Base-by-base conservation (phyloP, 1,140 invertebrate genomes). In the Pantala flavescens region DNA sequence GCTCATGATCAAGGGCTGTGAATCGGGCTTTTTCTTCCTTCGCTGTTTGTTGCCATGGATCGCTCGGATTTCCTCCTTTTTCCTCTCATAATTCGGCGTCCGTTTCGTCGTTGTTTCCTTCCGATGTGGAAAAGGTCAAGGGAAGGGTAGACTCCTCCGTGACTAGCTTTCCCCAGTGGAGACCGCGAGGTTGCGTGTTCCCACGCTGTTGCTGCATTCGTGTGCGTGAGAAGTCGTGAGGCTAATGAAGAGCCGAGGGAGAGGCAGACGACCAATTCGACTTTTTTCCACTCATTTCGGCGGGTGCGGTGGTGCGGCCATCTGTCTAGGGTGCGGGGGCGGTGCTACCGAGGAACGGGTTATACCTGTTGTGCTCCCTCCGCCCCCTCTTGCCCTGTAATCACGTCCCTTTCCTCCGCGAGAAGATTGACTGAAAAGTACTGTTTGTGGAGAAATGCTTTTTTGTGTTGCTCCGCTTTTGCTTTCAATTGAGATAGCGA, bases 241-340 rank as follows among this genome's bases (percentile, higher is more conserved):
- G 28, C 28, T 36, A 36, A 36, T 36, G 28, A 36, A 36, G 28
- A 36, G 3, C 28, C 3, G 28, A 36, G 49, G 49, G 49, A 63
- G 49, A 3, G 49, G 49, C 28, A 36, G 28, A 36, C 28, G 28
- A 36, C 28, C 28, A 36, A 36, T 36, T 9, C 28, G 28, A 36
- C 28, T 36, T 36, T 36, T 36, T 36, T 9, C n/a, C 28, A 5
- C 9, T 9, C 9, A 36, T 36, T 36, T 36, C 28, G 49, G 49
- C 49, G 16, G n/a, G 49, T 3, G 49, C 49, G n/a, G 49, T 16
- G 49, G 49, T 63, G 49, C 49, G 49, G 49, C n/a, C 49, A 21
- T 16, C 49, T 21, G 49, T 36, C 28, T 36, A 2, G 28, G 28
- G 28, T 36, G 49, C 49, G 49, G 78, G 77, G 71, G 78, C 78